These are phyloP conservation scores for Orycteropus afer DNA, from an alignment of 2,113 vertebrate genomes.

Conservation along the genomic window DNA sequence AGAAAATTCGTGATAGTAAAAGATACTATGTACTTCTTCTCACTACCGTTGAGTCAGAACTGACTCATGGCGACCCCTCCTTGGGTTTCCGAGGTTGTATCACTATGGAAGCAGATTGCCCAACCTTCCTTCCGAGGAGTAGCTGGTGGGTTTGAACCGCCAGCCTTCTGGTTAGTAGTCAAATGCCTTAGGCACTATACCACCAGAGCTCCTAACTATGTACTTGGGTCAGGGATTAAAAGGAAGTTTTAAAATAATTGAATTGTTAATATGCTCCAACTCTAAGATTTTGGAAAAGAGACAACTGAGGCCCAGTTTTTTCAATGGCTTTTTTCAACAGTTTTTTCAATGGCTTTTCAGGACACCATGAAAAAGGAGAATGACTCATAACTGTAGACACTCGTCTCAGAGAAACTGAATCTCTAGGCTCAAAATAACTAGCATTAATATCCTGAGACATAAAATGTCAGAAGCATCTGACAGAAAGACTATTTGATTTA, in stretches of 20 bases:
- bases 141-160: too few species aligned
- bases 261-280: background rate
- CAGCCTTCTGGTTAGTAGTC: too few species aligned
- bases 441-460: background rate
- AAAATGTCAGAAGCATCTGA: background rate
- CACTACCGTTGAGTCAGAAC: too few species aligned
- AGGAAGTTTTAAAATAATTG: background rate
- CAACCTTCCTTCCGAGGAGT: too few species aligned
- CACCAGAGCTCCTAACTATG: too few species aligned
- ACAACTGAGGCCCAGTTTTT: background rate
- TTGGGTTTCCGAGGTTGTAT: too few species aligned
- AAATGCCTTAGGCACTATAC: too few species aligned
- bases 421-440: background rate
- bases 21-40: background rate
- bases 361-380: background rate
- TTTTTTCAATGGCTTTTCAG: background rate
- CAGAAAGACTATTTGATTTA: background rate
- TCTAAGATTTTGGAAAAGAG: constrained; percentile 11
- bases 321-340: background rate
- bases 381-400: background rate
- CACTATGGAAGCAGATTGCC: too few species aligned
- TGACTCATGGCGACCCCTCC: too few species aligned
- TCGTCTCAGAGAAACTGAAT: background rate
- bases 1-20: background rate
- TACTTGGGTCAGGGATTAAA: background rate